Base-by-base conservation (phyloP, 1,140 invertebrate genomes). In the Chlorops oryzae region DNA sequence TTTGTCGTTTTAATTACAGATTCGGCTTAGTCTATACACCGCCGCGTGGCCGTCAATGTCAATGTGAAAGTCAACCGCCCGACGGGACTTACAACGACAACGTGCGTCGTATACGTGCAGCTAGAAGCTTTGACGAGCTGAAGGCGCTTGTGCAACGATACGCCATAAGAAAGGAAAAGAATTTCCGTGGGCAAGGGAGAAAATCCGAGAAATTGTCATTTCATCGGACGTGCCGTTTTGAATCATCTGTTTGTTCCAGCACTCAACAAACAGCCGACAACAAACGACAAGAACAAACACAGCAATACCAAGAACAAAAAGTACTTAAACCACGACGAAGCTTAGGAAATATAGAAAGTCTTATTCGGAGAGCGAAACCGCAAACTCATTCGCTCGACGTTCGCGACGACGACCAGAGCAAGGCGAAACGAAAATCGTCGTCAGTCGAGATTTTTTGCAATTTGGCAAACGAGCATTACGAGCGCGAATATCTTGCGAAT, bases 1-100 rank as follows among this genome's bases (percentile, higher is more conserved):
- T n/a, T n/a, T n/a, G n/a, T n/a, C n/a, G n/a, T 7, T 45, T 43
- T 45, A 61, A 63, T 70, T 70, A 59, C 64, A 70, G 67, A 61
- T 70, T 60, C 53, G 47, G 54, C 38, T 53, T 56, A 56, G 63
- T 58, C 32, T 65, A 63, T 53, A 52, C 58, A 37, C 48, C 61
- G 24, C 41, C 55, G 38, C 62, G 65, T 47, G 64, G 64, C 21
- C 62, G 62, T 42, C 54, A 44, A 48, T 56, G 62, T 27, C 47
- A 65, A 50, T 63, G 63, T 45, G 55, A 61, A 21, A 21, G 48
- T 21, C 42, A 50, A 34, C 51, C 53, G 27, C 45, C 59, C 2
- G 57, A 62, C 39, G 59, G 57, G 7, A 59, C 56, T 10, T 70
- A 65, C 48, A 70, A 68, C 58, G 64, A 62, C 42, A 55, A 59